A percentile compares a stretch with the other conserved stretches of the same genome.
Evolutionary conservation across 92 coral and sea anemone species (phyloP).

Genomic region (Epizoanthus illoricatus): DNA sequence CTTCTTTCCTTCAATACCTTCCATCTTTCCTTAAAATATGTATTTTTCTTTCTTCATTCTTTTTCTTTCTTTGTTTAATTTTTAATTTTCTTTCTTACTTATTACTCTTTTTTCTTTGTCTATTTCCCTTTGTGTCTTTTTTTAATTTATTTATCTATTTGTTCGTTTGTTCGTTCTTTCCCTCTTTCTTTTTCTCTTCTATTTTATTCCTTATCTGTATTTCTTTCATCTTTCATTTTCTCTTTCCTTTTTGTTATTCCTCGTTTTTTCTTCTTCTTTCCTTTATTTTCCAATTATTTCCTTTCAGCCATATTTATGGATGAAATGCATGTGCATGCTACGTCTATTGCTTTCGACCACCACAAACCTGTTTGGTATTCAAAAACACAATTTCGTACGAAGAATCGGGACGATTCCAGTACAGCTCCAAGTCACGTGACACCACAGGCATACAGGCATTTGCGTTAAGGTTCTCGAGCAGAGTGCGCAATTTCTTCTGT

Average conservation of each 20-base stretch:
- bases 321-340: background rate
- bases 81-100: background rate
- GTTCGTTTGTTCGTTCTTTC: background rate
- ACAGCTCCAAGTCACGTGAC: constrained; percentile 61
- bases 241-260: background rate
- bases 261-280: background rate
- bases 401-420: constrained; percentile 78
- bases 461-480: constrained; percentile 66
- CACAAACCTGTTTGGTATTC: constrained; percentile 31
- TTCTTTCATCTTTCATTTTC: background rate
- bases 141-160: background rate
- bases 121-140: background rate
- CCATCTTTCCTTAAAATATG: too few species aligned
- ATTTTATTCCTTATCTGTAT: background rate
- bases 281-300: background rate
- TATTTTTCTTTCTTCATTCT: background rate
- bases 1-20: too few species aligned
- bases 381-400: constrained; percentile 52
- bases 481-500: constrained; percentile 37
- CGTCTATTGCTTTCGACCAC: background rate
- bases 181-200: background rate
- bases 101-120: background rate
- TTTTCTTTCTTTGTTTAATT: background rate
- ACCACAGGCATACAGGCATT: constrained; percentile 69
- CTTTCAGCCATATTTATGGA: background rate